Base-by-base conservation (phyloP, 2,113 vertebrate species). In the Phylloscopus trochilus region DNA sequence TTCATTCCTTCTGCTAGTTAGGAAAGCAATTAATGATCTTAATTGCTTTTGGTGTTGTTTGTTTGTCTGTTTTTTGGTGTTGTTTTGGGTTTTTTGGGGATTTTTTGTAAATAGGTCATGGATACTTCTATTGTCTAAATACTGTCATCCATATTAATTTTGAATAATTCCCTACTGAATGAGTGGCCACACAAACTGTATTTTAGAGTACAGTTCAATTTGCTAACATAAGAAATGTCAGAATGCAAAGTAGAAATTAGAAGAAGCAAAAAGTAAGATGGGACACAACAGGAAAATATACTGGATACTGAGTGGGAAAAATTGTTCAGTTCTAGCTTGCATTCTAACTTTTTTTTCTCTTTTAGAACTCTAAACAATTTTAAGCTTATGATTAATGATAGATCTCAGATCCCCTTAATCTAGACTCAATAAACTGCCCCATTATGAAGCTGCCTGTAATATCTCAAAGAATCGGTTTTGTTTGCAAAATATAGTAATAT, bases 291-390 rank as follows among this genome's bases (percentile, higher is more conserved):
- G 30, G n/a, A 62, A 80, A 69, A n/a, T 19, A 35, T 22, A 2
- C 14, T 58, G 5, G 7, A 47, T 52, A 53, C 0, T 2, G 1
- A 58, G 7, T 39, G 3, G 23, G 11, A n/a, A 76, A 60, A 33
- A 41, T 37, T 22, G 7, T 56, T 83, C 13, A 5, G 2, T 55
- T 90, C 19, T 55, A 37, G 19, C 1, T 70, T 5, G 0, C 9
- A 6, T 43, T 70, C 11, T 39, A 37, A 55, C 1, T 0, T 13
- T 33, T 44, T 74, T 66, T 41, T 15, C 4, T 64, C 11, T 28
- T 75, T 44, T 51, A 1, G 37, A 41, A 33, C 12, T 20, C 5
- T 10, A 68, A 80, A 8, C 3, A 69, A 43, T 47, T 87, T 87
- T 19, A 70, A 56, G 62, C 16, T 13, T 74, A 33, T 8, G 4